phyloP scores from a whole-genome alignment of 2,113 vertebrate genomes.

The Lichenostomus cassidix region DNA sequence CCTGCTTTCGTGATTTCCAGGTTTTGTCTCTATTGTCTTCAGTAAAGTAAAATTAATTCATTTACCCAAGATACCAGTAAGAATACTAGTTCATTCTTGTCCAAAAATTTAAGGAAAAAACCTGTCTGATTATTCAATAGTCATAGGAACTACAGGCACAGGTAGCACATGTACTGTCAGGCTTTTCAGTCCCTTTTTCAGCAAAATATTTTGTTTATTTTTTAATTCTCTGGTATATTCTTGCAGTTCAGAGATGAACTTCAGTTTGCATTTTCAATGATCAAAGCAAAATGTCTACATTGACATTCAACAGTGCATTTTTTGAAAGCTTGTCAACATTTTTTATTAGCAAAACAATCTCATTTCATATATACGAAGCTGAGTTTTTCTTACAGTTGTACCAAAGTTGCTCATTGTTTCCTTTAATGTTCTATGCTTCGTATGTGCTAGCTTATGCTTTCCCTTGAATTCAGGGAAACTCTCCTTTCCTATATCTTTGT shows the following conservation, averaged over 20 bases:
- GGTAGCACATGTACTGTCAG: background rate
- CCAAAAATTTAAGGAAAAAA: background rate
- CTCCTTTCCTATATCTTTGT: background rate
- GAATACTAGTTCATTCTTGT: background rate
- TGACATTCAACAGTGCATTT: background rate
- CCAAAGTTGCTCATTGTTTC: background rate
- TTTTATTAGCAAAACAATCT: background rate
- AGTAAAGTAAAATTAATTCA: background rate
- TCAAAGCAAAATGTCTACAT: background rate
- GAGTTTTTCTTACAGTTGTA: background rate
- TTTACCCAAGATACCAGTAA: background rate
- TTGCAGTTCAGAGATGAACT: background rate
- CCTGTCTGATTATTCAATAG: background rate
- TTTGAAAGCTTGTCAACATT: background rate
- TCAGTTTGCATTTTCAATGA: background rate
- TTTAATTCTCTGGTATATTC: background rate
- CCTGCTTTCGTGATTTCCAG: background rate
- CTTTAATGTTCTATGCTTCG: background rate
- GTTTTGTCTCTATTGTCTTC: background rate
- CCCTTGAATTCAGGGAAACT: background rate
- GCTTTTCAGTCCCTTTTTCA: background rate
- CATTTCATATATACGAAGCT: background rate
- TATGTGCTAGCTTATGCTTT: background rate
- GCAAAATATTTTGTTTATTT: background rate
- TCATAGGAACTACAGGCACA: background rate